Percentiles rank a stretch among this genome's conserved stretches.
Conservation (phyloP, 1,140 invertebrate species). For the Drosophila ercepeae region DNA sequence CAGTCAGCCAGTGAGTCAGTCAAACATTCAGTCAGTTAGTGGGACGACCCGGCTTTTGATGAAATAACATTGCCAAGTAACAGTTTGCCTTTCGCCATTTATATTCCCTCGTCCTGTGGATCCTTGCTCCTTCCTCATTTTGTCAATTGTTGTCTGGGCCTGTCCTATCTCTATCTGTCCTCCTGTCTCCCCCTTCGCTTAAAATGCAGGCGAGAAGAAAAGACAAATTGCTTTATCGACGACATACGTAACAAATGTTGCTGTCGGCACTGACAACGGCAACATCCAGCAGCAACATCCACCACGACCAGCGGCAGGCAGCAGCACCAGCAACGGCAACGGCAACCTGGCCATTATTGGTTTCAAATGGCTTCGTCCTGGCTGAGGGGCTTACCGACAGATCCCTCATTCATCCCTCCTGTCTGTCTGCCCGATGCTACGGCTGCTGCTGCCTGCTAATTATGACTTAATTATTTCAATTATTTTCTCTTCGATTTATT, state of each 20-base stretch:
- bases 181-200: conserved; percentile 28
- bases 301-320: conserved; percentile 15
- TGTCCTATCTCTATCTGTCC: conserved; percentile 34
- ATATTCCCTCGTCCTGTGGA: conserved; percentile 33
- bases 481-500: conserved; percentile 66
- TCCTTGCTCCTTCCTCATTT: conserved; percentile 44
- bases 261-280: conserved; percentile 79
- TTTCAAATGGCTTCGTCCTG: conserved; percentile 72
- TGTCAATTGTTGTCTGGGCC: conserved; percentile 75
- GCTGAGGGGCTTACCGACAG: conserved; percentile 24
- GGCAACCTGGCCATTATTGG: conserved; percentile 71
- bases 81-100: conserved; percentile 63
- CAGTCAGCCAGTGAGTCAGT: conserved; percentile 5
- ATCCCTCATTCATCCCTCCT: background rate
- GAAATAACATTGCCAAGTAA: conserved; percentile 79
- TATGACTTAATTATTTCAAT: conserved; percentile 82
- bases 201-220: conserved; percentile 76
- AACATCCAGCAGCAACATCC: conserved; percentile 16
- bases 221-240: conserved; percentile 83
- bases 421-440: background rate
- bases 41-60: conserved; percentile 64
- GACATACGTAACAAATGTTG: conserved; percentile 82
- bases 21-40: background rate
- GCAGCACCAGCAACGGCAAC: conserved; percentile 18
- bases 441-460: conserved; percentile 55